A percentile compares a stretch with the other conserved stretches of the same genome.
Conservation (phyloP, 2,888 invertebrate genomes). For the Dolichomitus sp. region DNA sequence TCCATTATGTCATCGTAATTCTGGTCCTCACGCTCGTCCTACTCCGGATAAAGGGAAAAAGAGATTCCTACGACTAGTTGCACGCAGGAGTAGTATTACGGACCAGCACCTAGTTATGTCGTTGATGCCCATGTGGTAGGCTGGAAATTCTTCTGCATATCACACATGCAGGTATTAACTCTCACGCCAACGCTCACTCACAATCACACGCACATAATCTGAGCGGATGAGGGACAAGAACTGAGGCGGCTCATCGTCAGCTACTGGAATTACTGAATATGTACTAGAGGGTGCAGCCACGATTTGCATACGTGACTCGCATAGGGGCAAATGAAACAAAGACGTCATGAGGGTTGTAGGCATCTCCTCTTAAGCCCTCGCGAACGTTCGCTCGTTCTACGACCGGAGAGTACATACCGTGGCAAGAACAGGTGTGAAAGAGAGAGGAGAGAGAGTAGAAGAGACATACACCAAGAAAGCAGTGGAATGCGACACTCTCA, state of each 20-base stretch:
- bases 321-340: slow-evolving; percentile 22
- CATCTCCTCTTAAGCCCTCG: slow-evolving; percentile 17
- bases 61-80: slow-evolving; percentile 1
- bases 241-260: not conserved
- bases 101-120: slow-evolving; percentile 23
- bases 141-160: not conserved
- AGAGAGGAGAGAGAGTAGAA: not conserved
- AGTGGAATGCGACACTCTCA: slow-evolving; percentile 7
- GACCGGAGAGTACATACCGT: not conserved
- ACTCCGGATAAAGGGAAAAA: not conserved
- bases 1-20: slow-evolving; percentile 3
- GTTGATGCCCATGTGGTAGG: not conserved
- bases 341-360: slow-evolving; percentile 36
- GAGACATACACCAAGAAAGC: slow-evolving; percentile 2
- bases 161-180: not conserved
- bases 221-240: not conserved
- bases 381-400: slow-evolving; percentile 19
- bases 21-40: not conserved
- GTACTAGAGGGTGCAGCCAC: slow-evolving; percentile 9
- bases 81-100: slow-evolving; percentile 3
- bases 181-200: not conserved
- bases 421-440: slow-evolving; percentile 24
- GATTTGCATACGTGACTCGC: not conserved
- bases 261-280: slow-evolving; percentile 4
- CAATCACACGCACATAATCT: not conserved